Conservation (phyloP, 2,888 invertebrate species). For the Carpatolechia fugitivella region DNA sequence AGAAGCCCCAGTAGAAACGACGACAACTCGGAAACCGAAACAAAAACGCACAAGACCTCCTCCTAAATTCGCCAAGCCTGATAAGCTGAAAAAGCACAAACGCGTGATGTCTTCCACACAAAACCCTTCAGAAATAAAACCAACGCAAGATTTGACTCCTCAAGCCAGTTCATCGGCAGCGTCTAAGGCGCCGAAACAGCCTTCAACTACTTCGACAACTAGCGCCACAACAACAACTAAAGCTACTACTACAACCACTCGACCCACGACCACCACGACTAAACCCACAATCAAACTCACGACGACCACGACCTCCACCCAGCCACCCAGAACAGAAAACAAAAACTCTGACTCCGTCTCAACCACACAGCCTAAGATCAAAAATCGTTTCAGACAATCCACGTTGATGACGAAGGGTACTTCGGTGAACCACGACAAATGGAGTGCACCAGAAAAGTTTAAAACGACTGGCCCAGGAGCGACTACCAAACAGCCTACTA, state of each 20-base stretch:
- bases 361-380: slow-evolving; percentile 40
- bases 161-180: slow-evolving; percentile 59
- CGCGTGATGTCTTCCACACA: slow-evolving; percentile 52
- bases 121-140: slow-evolving; percentile 37
- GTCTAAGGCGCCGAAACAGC: slow-evolving; percentile 35
- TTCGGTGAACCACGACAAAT: slow-evolving; percentile 70
- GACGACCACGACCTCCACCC: slow-evolving; percentile 3
- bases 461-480: slow-evolving; percentile 25
- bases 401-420: slow-evolving; percentile 66
- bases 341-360: neutral
- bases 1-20: slow-evolving; percentile 25
- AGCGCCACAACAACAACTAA: slow-evolving; percentile 32
- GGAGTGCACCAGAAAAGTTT: slow-evolving; percentile 48
- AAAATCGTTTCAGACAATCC: slow-evolving; percentile 65
- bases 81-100: slow-evolving; percentile 63
- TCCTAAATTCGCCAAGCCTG: slow-evolving; percentile 53
- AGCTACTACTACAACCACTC: slow-evolving; percentile 30
- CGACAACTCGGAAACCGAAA: slow-evolving; percentile 41
- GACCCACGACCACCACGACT: slow-evolving; percentile 27
- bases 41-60: slow-evolving; percentile 66
- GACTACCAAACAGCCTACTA: slow-evolving; percentile 34
- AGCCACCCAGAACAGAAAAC: neutral
- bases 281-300: slow-evolving; percentile 11
- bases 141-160: slow-evolving; percentile 53
- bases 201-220: slow-evolving; percentile 27